Evolutionary conservation across 2,113 vertebrate genomes (phyloP).

Genomic region (Falco punctatus): DNA sequence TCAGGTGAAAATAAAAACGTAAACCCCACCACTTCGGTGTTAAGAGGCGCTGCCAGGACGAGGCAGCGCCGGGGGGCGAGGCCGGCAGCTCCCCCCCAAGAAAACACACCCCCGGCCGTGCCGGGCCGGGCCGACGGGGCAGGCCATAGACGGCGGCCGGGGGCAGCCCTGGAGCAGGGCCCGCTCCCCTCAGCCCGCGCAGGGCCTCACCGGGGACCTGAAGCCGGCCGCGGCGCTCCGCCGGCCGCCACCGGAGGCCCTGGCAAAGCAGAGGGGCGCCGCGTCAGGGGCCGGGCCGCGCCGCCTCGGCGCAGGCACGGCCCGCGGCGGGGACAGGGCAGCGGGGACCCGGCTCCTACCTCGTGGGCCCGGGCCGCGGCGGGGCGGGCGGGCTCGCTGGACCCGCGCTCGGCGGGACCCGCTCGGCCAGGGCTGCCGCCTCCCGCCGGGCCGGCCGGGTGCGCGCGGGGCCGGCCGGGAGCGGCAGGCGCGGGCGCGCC

Average conservation of each 20-base stretch:
- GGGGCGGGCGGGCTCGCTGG: background rate
- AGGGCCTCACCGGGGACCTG: slow-evolving; percentile 49
- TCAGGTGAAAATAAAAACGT: background rate
- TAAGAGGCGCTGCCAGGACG: background rate
- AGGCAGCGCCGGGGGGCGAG: fast-evolving
- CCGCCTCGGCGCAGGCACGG: background rate
- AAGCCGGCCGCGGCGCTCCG: background rate
- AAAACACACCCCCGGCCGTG: fast-evolving
- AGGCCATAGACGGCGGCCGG: background rate
- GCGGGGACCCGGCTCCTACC: background rate
- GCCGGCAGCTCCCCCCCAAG: background rate
- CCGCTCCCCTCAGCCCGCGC: background rate
- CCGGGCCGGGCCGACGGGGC: background rate
- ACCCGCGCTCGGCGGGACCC: background rate
- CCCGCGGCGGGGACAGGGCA: background rate
- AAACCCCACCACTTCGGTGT: background rate
- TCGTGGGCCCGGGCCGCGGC: background rate
- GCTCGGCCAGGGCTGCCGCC: background rate
- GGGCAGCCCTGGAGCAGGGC: background rate
- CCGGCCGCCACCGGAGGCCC: slow-evolving; percentile 15
- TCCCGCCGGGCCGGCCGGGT: too few relatives aligned
- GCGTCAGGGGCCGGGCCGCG: background rate
- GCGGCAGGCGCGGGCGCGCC: too few relatives aligned
- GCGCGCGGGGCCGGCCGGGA: too few relatives aligned
- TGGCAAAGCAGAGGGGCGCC: background rate